These are phyloP conservation scores for Hephaestus fuliginosus DNA, from an alignment of 2,797 vertebrate genomes.

Conservation along the genomic window DNA sequence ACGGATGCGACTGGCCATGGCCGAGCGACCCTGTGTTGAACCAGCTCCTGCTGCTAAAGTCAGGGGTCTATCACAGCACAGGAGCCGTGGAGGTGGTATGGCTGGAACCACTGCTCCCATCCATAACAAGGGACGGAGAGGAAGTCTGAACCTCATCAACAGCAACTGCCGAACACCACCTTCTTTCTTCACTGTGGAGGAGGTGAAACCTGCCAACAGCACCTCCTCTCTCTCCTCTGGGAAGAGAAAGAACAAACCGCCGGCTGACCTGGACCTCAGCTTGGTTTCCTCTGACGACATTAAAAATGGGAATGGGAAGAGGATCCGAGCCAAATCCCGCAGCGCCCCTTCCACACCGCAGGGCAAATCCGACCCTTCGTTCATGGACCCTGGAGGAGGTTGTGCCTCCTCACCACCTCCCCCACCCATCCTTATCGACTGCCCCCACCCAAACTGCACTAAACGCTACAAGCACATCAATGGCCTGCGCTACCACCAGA, in stretches of 20 bases:
- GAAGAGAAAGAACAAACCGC: slow-evolving; percentile 95
- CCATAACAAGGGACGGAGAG: slow-evolving; percentile 94
- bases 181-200: slow-evolving; percentile 93
- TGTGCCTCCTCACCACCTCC: slow-evolving; percentile 90
- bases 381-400: slow-evolving; percentile 92
- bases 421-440: slow-evolving; percentile 95
- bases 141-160: slow-evolving; percentile 94
- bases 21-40: slow-evolving; percentile 88
- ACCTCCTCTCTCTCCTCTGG: slow-evolving; percentile 84
- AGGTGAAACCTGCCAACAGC: slow-evolving; percentile 90
- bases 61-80: slow-evolving; percentile 92
- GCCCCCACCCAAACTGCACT: slow-evolving; percentile 99
- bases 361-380: slow-evolving; percentile 92
- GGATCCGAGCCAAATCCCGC: slow-evolving; percentile 95
- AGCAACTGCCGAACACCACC: slow-evolving; percentile 89
- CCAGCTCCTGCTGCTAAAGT: slow-evolving; percentile 88
- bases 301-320: slow-evolving; percentile 92
- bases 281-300: slow-evolving; percentile 92
- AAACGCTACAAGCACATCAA: slow-evolving; percentile 99
- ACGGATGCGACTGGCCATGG: slow-evolving; percentile 90
- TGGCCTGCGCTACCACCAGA: slow-evolving; percentile 97
- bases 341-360: slow-evolving; percentile 97
- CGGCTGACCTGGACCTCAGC: slow-evolving; percentile 94
- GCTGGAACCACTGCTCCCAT: slow-evolving; percentile 80
- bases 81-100: slow-evolving; percentile 89